Percentiles rank a stretch among this genome's conserved stretches.
These are phyloP conservation scores for Homarus gammarus DNA, from an alignment of 2,888 invertebrate species.

Conservation along the genomic window DNA sequence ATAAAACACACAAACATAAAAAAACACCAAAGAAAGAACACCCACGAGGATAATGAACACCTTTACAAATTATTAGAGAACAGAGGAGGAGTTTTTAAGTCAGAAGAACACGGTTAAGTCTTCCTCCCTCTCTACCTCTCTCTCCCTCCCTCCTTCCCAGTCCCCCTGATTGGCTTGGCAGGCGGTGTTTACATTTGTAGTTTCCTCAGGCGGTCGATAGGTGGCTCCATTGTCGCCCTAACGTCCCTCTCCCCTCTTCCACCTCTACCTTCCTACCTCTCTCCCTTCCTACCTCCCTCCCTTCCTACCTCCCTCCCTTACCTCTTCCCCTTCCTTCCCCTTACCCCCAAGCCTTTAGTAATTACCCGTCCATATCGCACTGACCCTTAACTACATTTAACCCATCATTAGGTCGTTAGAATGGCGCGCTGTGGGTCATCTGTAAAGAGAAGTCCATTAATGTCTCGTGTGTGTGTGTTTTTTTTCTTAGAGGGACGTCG, in stretches of 20 bases:
- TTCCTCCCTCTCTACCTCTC: too few species aligned
- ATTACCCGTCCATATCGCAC: slow-evolving; percentile 40
- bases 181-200: slow-evolving; percentile 11
- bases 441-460: too few species aligned
- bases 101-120: too few species aligned
- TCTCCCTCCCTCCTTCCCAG: too few species aligned
- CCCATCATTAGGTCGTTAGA: slow-evolving; percentile 46
- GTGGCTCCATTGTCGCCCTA: slow-evolving; percentile 39
- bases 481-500: too few species aligned
- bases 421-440: neutral
- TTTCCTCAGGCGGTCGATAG: slow-evolving; percentile 35
- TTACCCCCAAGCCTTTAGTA: neutral
- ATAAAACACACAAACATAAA: too few species aligned
- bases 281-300: neutral
- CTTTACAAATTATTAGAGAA: too few species aligned
- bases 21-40: too few species aligned
- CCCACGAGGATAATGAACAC: too few species aligned
- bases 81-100: too few species aligned
- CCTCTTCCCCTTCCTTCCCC: neutral
- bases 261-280: too few species aligned
- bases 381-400: slow-evolving; percentile 54
- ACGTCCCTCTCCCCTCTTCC: neutral
- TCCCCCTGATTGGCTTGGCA: too few species aligned
- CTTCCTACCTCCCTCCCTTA: neutral
- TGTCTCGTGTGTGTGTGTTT: neutral